These are phyloP conservation scores for Leptinotarsa undecemlineata DNA, from an alignment of 1,140 invertebrate species.

Conservation along the genomic window DNA sequence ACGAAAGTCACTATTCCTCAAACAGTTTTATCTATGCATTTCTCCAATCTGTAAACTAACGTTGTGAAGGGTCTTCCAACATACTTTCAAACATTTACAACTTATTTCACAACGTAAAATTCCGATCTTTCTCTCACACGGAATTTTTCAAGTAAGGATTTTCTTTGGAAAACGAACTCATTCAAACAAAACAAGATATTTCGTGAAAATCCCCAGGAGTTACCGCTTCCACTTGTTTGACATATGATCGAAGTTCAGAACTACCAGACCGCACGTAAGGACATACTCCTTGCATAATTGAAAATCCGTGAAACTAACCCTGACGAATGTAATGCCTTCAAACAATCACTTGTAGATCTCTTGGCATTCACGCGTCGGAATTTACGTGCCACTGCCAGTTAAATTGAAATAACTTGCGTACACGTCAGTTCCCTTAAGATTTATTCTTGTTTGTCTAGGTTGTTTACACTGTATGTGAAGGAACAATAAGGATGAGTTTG, in stretches of 20 bases:
- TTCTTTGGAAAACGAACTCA: no score
- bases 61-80: no score
- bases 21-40: no score
- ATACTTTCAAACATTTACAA: no score
- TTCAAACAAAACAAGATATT: not conserved
- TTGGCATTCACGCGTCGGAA: slow-evolving; percentile 13
- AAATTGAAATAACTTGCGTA: slow-evolving; percentile 12
- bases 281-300: slow-evolving; percentile 14
- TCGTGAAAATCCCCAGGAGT: not conserved
- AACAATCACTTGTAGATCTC: slow-evolving; percentile 10
- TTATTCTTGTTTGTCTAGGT: slow-evolving; percentile 6
- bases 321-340: slow-evolving; percentile 15
- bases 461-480: not conserved
- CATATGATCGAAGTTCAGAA: not conserved
- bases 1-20: no score
- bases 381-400: slow-evolving; percentile 5
- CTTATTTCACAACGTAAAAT: no score
- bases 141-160: no score
- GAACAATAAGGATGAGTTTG: slow-evolving; percentile 6
- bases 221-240: not conserved
- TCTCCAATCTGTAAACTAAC: no score
- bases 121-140: no score
- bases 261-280: not conserved
- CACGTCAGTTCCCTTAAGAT: not conserved
- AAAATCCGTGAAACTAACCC: slow-evolving; percentile 15